Evolutionary conservation across 2,797 vertebrate species (phyloP).

Genomic region (Peromyscus melanophrys): DNA sequence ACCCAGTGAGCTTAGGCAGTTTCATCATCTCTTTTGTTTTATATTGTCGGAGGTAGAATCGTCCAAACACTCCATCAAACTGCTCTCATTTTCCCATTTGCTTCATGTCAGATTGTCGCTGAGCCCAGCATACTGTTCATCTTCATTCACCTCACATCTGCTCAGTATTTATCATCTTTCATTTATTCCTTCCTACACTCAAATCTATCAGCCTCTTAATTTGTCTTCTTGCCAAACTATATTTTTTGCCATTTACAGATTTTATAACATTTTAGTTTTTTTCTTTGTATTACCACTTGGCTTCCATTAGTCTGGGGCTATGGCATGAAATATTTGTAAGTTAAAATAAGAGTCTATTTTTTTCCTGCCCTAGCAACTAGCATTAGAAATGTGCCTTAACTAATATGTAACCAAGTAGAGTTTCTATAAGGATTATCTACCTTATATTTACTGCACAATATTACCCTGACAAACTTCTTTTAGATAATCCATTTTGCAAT

Average conservation of each 20-base stretch:
- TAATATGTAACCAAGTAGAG: neutral
- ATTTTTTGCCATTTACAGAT: neutral
- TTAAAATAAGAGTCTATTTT: neutral
- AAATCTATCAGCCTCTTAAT: neutral
- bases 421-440: neutral
- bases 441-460: neutral
- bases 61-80: neutral
- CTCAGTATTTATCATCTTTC: neutral
- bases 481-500: neutral
- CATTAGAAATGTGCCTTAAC: neutral
- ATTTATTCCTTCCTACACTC: neutral
- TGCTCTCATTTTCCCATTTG: neutral
- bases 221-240: neutral
- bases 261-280: neutral
- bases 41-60: neutral
- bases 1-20: neutral
- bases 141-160: neutral
- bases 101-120: neutral
- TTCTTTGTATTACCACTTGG: neutral
- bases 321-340: neutral
- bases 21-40: neutral
- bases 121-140: neutral
- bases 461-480: neutral
- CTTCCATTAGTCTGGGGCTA: neutral
- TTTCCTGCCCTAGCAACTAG: neutral